Conservation (phyloP, 2,888 invertebrate species). For the Stratiomys singularior region DNA sequence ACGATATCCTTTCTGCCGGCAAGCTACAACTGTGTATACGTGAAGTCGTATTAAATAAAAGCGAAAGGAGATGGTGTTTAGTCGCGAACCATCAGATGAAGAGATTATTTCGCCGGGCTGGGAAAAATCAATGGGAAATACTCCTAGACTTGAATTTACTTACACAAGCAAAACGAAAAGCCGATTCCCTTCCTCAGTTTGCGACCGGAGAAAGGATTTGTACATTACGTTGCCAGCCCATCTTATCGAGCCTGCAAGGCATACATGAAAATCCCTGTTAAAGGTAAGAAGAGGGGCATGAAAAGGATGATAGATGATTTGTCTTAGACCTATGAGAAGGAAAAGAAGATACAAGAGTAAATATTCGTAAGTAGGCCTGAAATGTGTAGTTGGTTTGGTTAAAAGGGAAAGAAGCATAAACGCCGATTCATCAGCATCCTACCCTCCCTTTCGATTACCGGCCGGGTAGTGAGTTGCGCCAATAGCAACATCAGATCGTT, state of each 20-base stretch:
- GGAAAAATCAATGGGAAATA: constrained; percentile 5
- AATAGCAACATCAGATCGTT: constrained; percentile 11
- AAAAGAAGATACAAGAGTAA: too few species aligned
- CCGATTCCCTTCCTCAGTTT: not conserved
- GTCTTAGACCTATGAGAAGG: too few species aligned
- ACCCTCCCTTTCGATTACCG: not conserved
- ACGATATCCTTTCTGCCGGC: not conserved
- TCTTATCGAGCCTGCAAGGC: not conserved
- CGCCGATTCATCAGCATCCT: not conserved
- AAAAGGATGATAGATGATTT: too few species aligned
- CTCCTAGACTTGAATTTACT: not conserved
- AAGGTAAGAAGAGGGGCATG: too few species aligned
- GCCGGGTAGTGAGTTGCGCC: not conserved
- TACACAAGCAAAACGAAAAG: not conserved
- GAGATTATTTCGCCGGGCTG: not conserved
- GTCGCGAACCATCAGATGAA: not conserved
- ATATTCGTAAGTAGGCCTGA: not conserved
- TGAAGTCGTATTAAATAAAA: not conserved
- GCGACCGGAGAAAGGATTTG: not conserved
- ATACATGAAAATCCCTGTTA: not conserved
- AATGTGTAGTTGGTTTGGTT: not conserved
- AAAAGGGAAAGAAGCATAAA: not conserved
- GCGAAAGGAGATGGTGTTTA: not conserved
- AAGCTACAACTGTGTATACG: not conserved
- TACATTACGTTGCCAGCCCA: not conserved